Conservation (phyloP, 2,888 invertebrate species). For the Zaprionus lineosus region DNA sequence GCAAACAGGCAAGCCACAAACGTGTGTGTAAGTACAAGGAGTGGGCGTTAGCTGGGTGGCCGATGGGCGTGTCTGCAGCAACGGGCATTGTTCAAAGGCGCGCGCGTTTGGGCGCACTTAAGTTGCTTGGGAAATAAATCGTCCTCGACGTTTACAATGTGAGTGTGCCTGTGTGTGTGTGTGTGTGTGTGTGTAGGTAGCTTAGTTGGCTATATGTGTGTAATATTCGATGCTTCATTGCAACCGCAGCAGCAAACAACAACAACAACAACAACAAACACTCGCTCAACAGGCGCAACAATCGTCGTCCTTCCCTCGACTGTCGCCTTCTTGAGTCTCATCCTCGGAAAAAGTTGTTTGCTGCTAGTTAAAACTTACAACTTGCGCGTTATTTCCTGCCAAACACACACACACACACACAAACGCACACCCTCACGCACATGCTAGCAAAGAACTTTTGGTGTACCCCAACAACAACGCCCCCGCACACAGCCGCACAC, state of each 20-base stretch:
- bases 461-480: slow-evolving; percentile 1
- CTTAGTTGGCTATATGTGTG: slow-evolving; percentile 21
- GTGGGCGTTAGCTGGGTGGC: slow-evolving; percentile 11
- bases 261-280: slow-evolving; percentile 28
- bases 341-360: slow-evolving; percentile 55
- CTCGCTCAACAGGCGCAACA: slow-evolving; percentile 55
- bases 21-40: slow-evolving; percentile 6
- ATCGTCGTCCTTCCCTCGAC: slow-evolving; percentile 8
- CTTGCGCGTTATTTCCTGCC: slow-evolving; percentile 75
- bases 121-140: slow-evolving; percentile 75
- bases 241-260: slow-evolving; percentile 57
- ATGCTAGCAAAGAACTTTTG: slow-evolving; percentile 7
- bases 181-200: slow-evolving; percentile 22
- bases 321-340: slow-evolving; percentile 1
- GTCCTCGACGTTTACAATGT: slow-evolving; percentile 55
- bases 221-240: slow-evolving; percentile 72
- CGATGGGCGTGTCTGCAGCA: slow-evolving; percentile 15
- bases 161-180: slow-evolving; percentile 26
- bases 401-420: slow-evolving; percentile 42
- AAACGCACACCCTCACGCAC: slow-evolving; percentile 4
- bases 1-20: slow-evolving; percentile 46
- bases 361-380: slow-evolving; percentile 72
- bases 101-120: slow-evolving; percentile 56
- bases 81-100: slow-evolving; percentile 58
- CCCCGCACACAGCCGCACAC: not conserved